A percentile compares a stretch with the other conserved stretches of the same genome.
Evolutionary conservation across 2,113 vertebrate species (phyloP).

Genomic region (Podiceps cristatus): DNA sequence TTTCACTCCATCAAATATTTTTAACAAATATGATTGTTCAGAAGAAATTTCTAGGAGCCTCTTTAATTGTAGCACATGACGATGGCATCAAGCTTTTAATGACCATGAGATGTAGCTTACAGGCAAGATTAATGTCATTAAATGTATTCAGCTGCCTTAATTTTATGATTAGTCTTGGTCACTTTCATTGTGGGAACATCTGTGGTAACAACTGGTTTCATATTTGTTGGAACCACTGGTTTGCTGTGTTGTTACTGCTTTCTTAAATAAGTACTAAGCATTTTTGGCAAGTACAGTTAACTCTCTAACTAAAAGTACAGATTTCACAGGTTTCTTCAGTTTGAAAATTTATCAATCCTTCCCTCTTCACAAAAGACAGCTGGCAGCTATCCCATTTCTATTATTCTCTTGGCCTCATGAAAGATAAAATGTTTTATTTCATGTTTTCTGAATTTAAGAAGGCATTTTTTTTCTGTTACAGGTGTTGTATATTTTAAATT

Average conservation of each 20-base stretch:
- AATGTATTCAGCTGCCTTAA: neutral
- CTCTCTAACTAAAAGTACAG: neutral
- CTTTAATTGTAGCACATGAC: neutral
- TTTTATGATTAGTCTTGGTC: neutral
- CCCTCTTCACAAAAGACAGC: neutral
- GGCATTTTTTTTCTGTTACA: neutral
- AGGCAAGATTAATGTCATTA: neutral
- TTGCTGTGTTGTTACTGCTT: neutral
- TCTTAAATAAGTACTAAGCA: neutral
- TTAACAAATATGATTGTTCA: neutral
- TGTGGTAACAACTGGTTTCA: neutral
- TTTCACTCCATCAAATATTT: neutral
- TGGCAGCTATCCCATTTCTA: neutral
- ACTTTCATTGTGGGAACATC: neutral
- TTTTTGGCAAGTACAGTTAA: neutral
- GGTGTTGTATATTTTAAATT: neutral
- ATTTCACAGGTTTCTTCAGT: neutral
- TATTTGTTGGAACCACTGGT: neutral
- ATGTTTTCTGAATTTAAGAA: neutral
- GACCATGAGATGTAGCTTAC: neutral
- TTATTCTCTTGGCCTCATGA: neutral
- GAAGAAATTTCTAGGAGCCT: neutral
- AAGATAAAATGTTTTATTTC: neutral
- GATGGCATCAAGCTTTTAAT: neutral
- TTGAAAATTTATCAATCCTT: neutral